phyloP scores from a whole-genome alignment of 1,140 invertebrate species.

The Calephelis virginiensis region DNA sequence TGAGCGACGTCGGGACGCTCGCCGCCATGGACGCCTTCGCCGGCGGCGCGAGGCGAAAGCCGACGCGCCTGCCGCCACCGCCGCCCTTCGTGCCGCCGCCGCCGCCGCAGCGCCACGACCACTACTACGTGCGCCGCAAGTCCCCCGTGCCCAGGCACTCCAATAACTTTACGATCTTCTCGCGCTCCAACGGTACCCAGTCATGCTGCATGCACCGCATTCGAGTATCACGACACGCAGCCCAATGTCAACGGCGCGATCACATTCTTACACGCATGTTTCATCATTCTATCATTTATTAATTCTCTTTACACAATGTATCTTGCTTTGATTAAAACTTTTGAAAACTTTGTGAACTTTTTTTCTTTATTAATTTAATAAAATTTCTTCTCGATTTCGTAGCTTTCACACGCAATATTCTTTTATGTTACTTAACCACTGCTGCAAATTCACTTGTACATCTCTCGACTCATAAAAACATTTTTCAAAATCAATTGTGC shows the following conservation, averaged over 20 bases:
- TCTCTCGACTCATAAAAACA: not conserved
- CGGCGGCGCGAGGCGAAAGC: slow-evolving; percentile 72
- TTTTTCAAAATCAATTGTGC: not conserved
- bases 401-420: not conserved
- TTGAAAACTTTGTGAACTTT: slow-evolving; percentile 4
- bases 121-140: slow-evolving; percentile 74
- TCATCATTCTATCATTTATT: slow-evolving; percentile 23
- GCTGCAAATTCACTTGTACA: not conserved
- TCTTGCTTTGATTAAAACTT: slow-evolving; percentile 12
- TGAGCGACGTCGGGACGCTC: slow-evolving; percentile 74
- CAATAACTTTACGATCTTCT: slow-evolving; percentile 66
- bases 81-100: slow-evolving; percentile 74
- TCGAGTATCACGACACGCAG: slow-evolving; percentile 27
- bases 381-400: not conserved
- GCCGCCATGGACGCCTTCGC: slow-evolving; percentile 76
- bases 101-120: slow-evolving; percentile 68
- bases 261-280: slow-evolving; percentile 31
- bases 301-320: not conserved
- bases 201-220: slow-evolving; percentile 28
- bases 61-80: slow-evolving; percentile 68
- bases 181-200: slow-evolving; percentile 64
- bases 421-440: not conserved
- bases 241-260: slow-evolving; percentile 54
- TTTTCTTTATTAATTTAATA: not conserved
- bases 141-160: slow-evolving; percentile 66